These are phyloP conservation scores for Malacosoma neustria DNA, from an alignment of 2,888 invertebrate genomes.

Conservation along the genomic window DNA sequence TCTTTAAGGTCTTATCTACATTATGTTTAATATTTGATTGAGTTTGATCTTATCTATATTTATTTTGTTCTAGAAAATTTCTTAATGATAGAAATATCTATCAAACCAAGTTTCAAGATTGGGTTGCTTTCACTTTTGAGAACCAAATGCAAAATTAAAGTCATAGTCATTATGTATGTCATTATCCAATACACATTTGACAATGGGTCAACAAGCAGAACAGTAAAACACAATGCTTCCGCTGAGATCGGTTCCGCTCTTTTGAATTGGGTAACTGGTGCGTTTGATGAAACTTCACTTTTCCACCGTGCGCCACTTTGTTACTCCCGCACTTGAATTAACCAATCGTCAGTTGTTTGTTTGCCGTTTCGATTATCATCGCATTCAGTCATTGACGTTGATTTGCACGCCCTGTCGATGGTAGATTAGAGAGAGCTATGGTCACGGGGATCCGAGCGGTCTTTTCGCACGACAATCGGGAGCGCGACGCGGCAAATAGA, in stretches of 20 bases:
- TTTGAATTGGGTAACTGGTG: constrained; percentile 68
- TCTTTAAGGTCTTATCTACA: no score
- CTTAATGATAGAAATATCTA: no score
- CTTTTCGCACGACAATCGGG: constrained; percentile 66
- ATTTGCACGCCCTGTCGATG: constrained; percentile 47
- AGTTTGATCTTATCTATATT: no score
- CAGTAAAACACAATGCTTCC: constrained; percentile 55
- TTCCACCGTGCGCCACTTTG: constrained; percentile 52
- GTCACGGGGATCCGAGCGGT: constrained; percentile 41
- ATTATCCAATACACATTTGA: constrained; percentile 61
- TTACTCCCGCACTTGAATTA: constrained; percentile 29
- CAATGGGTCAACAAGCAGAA: constrained; percentile 43
- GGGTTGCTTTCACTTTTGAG: constrained; percentile 54
- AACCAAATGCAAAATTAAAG: constrained; percentile 41
- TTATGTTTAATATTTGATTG: no score
- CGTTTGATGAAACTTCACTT: constrained; percentile 70
- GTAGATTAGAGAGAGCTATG: constrained; percentile 40
- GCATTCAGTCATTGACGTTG: constrained; percentile 43
- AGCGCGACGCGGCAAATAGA: constrained; percentile 60
- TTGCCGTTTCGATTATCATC: constrained; percentile 47
- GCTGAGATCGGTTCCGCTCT: constrained; percentile 66
- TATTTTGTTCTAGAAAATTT: no score
- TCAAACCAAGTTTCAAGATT: no score
- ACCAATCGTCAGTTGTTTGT: constrained; percentile 43
- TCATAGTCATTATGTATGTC: constrained; percentile 53